Base-by-base conservation (phyloP, 2,113 vertebrate species). In the Pardalotus punctatus region DNA sequence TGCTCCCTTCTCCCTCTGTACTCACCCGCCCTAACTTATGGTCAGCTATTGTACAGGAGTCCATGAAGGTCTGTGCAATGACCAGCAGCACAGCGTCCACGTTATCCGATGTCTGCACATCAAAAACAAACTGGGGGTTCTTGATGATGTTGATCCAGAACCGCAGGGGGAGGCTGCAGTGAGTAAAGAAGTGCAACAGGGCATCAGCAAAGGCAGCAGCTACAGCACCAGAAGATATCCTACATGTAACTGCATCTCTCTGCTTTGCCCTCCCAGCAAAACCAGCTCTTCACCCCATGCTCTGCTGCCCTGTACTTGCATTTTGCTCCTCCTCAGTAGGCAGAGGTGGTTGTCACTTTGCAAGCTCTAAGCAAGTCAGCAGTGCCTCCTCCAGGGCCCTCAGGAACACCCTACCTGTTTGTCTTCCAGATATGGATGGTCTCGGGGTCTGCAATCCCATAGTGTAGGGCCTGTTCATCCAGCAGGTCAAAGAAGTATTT, bases 101-200 rank as follows among this genome's bases (percentile, higher is more conserved):
- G 0, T 99, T 99, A 90, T 99, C 99, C 0, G 99, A 99, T 0
- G 99, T 99, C 97, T 99, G 99, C 66, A 99, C 99, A 21, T 99
- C 99, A 61, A 99, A 99, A 83, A 99, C 99, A 48, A 99, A 99
- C 98, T 99, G 99, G 2, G 99, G 99, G 88, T 99, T 99, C 97
- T 99, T 99, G 79, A 99, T 99, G 25, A 99, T 99, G 96, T 99
- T 99, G 98, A 99, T 99, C 99, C 99, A 99, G 97, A 99, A 99
- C 70, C 99, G 98, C 87, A 99, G 97, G 6, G 99, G 99, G 61
- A 99, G 98, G 96, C 99, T 99, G 97, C 1, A 25, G n/a, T 86
- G 23, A 79, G 79, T 64, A 57, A 8, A 48, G 50, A 60, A 51
- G 36, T 0, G 0, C 9, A 42, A 58, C 35, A 12, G 5, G 71